Evolutionary conservation across 1,140 invertebrate genomes (phyloP), one percentile per base, ranked within the genome.

Genomic region (Lordiphosa mommai): DNA sequence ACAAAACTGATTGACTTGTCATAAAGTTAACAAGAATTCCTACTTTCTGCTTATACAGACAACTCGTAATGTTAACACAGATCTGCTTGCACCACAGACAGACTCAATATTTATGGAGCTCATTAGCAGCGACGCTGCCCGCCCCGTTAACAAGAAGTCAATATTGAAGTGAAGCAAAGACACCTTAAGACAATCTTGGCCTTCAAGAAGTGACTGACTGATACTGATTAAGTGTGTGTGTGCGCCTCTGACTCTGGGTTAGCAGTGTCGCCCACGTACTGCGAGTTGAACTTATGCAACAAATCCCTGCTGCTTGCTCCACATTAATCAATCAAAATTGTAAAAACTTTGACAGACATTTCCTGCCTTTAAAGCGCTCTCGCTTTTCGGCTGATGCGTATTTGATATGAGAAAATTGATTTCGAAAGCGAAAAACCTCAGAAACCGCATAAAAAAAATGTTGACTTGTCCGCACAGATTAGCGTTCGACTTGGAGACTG

Each of bases 351-450:
- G 74, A 80, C 72, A 76, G 76, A 80, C 74, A 51, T 80, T 80
- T 80, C 76, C 74, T 80, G 74, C 52, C 33, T 51, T 60, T 65
- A 43, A 32, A 23, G 49, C 32, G 56, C 56, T 58, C 44, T 48
- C 48, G 58, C 63, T 70, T 70, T 61, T 56, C 57, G 50, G 40
- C 48, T 51, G 67, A 67, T 77, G 70, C 71, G 66, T 67, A 73
- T 56, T 61, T 56, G 61, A 76, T 71, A 65, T 49, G 53, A 51
- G 57, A 50, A 76, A 76, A 80, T 80, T 80, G 76, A 82, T 80
- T 80, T 82, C 51, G 61, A 80, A 80, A 80, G 76, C 71, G 76
- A 80, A 82, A 61, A 73, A 64, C 40, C 40, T 34, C 61, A 58
- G 20, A 65, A 66, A 68, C 47, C 71, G 64, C 72, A 66, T 46